A percentile compares a stretch with the other conserved stretches of the same genome.
phyloP scores from a whole-genome alignment of 2,888 invertebrate species.

The Panopea generosa region DNA sequence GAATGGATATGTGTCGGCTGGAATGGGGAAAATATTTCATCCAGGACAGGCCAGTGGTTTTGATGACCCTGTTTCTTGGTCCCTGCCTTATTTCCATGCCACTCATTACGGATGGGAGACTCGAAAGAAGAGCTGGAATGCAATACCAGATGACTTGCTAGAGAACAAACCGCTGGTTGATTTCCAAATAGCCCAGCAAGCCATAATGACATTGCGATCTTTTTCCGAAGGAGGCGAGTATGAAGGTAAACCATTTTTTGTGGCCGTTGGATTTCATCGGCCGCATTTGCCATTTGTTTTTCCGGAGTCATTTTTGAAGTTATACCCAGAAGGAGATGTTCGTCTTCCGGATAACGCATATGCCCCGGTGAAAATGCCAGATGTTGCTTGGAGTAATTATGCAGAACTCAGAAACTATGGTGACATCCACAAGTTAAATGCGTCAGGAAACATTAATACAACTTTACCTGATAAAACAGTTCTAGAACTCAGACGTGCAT shows the following conservation, averaged over 20 bases:
- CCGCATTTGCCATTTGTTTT: slow-evolving; percentile 96
- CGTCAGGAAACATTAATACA: slow-evolving; percentile 65
- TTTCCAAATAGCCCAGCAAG: slow-evolving; percentile 89
- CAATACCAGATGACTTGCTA: slow-evolving; percentile 53
- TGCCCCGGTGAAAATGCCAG: slow-evolving; percentile 69
- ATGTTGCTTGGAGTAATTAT: slow-evolving; percentile 69
- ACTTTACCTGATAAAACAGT: slow-evolving; percentile 67
- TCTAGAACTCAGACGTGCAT: slow-evolving; percentile 60
- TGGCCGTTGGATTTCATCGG: slow-evolving; percentile 95
- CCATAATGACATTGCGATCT: slow-evolving; percentile 87
- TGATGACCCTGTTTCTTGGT: slow-evolving; percentile 73
- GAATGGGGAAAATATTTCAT: slow-evolving; percentile 69
- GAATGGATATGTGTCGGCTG: slow-evolving; percentile 56
- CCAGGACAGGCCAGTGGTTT: slow-evolving; percentile 37
- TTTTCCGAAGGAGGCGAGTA: slow-evolving; percentile 38
- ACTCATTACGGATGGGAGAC: slow-evolving; percentile 28
- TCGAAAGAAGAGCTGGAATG: slow-evolving; percentile 60
- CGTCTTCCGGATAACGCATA: slow-evolving; percentile 67
- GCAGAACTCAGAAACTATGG: slow-evolving; percentile 63
- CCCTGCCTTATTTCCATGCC: slow-evolving; percentile 61
- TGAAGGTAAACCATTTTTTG: slow-evolving; percentile 88
- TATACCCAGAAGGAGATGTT: slow-evolving; percentile 72
- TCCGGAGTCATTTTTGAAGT: slow-evolving; percentile 91
- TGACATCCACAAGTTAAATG: slow-evolving; percentile 62
- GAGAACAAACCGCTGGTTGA: slow-evolving; percentile 90